Base-by-base conservation (phyloP, 2,113 vertebrate genomes). In the Bostrychus sinensis region DNA sequence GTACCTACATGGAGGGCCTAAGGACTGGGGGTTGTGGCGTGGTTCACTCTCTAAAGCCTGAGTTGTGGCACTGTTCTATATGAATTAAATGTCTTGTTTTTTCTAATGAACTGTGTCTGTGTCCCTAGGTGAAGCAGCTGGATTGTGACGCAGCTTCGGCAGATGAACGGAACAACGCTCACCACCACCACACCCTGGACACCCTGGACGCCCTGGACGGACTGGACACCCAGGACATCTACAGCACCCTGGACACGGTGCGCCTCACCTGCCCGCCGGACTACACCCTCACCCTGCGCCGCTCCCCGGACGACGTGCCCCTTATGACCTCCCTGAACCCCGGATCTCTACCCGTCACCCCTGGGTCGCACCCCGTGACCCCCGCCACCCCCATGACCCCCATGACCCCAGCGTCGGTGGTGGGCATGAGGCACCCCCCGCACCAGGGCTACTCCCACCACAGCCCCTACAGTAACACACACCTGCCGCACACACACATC, bases 371-470 rank as follows among this genome's bases (percentile, higher is more conserved):
- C 68, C 82, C 89, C 12, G 86, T 87, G n/a, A 89, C 89, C 75
- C 88, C 87, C 2, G 87, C 82, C 0, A 90, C 89, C 0, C 89
- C 89, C 11, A 89, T 90, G 87, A 96, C 96, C 87, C 95, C 95
- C 82, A 95, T 98, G 96, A 95, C 95, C 48, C 95, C 97, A 23
- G 96, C 93, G 80, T 94, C 96, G 0, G 90, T 98, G 72, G 92
- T 93, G 20, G 94, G 91, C 20, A 94, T 97, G 91, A 94, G 95
- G 53, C 94, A 96, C 88, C 94, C 95, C 20, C 39, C 39, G 16
- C 96, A 96, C 88, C 96, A 94, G 83, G 94, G 93, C 56, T 95
- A 89, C 57, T 89, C 90, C 54, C 88, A 95, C 89, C 94, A 94
- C 72, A 95, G 91, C 67, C 94, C 94, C 1, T 95, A 95, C 70